Base-by-base conservation (phyloP, 1,140 invertebrate species). In the Brachionus paranguensis region DNA sequence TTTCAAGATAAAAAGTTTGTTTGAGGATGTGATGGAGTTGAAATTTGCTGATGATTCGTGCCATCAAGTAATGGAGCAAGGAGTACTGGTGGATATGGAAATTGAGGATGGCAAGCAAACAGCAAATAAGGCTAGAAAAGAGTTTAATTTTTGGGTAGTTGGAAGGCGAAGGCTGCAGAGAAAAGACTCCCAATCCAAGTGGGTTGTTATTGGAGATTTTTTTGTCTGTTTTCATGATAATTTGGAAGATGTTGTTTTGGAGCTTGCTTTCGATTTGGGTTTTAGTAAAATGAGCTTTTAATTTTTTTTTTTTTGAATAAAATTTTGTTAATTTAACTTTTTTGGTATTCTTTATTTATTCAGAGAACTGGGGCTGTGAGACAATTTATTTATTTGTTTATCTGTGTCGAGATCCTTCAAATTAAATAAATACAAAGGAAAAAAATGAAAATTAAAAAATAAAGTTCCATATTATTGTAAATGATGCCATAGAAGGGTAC, bases 71-170 rank as follows among this genome's bases (percentile, higher is more conserved):
- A 27, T 76, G 6, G 72, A 76, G n/a, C 72, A 76, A 50, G 72
- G 72, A n/a, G 45, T 76, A 24, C 47, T 76, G 12, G 17, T 76
- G 47, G 27, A 76, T 50, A 5, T 76, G 8, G 43, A 43, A 43
- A 20, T 76, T 24, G 45, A 50, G 2, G 72, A 76, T 14, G 20
- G 27, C 17, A 41, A 43, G 14, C 7, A 14, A 74, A 4, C 17
- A 29, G 20, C 11, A 5, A 76, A 12, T 27, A 50, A 76, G 14
- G 50, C 17, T 47, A 50, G 27, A 12, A 76, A 76, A 29, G 72
- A 76, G 27, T 8, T 76, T 3, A 76, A 76, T 50, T 76, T 76
- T 76, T 76, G 72, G 72, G 72, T 76, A 3, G 72, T 76, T 27
- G 72, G 72, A 6, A 47, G 72, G 43, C 41, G 72, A 50, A 76